Percentiles rank a stretch among this genome's conserved stretches.
These are phyloP conservation scores for Pantala flavescens DNA, from an alignment of 1,140 invertebrate genomes.

Conservation along the genomic window DNA sequence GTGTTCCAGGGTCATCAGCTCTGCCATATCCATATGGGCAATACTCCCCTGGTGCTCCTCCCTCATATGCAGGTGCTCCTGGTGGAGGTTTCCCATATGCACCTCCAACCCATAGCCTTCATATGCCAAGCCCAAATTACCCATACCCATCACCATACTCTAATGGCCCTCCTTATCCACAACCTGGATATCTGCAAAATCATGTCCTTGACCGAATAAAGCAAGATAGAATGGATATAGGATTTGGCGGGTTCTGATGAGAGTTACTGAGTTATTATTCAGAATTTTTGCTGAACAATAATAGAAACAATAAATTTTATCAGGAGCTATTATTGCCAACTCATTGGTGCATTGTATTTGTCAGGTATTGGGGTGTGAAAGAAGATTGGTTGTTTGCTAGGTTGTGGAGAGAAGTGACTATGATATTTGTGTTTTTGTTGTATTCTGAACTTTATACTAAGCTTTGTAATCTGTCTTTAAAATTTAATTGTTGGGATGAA, in stretches of 20 bases:
- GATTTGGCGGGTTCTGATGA: slow-evolving; percentile 46
- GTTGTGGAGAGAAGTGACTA: background rate
- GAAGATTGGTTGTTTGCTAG: slow-evolving; percentile 12
- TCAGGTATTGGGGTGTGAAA: slow-evolving; percentile 10
- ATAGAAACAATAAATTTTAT: slow-evolving; percentile 14
- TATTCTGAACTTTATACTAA: slow-evolving; percentile 14
- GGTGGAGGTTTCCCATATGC: slow-evolving; percentile 32
- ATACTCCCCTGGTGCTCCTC: slow-evolving; percentile 30
- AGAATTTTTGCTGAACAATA: background rate
- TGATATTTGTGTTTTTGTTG: slow-evolving; percentile 14
- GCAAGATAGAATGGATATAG: slow-evolving; percentile 38
- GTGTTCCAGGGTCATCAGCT: slow-evolving; percentile 27
- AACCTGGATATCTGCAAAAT: slow-evolving; percentile 37
- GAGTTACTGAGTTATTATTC: slow-evolving; percentile 22
- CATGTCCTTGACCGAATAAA: slow-evolving; percentile 35
- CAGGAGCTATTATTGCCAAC: slow-evolving; percentile 1
- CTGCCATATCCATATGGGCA: slow-evolving; percentile 34
- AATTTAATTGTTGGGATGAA: slow-evolving; percentile 12
- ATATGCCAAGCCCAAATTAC: slow-evolving; percentile 44
- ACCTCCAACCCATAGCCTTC: slow-evolving; percentile 36
- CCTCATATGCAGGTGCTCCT: slow-evolving; percentile 28
- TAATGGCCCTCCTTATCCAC: slow-evolving; percentile 34
- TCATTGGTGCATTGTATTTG: slow-evolving; percentile 15
- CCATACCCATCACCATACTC: slow-evolving; percentile 37
- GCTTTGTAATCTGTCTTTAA: slow-evolving; percentile 5